Conservation (phyloP, 1,140 invertebrate genomes). For the Euura lappo region DNA sequence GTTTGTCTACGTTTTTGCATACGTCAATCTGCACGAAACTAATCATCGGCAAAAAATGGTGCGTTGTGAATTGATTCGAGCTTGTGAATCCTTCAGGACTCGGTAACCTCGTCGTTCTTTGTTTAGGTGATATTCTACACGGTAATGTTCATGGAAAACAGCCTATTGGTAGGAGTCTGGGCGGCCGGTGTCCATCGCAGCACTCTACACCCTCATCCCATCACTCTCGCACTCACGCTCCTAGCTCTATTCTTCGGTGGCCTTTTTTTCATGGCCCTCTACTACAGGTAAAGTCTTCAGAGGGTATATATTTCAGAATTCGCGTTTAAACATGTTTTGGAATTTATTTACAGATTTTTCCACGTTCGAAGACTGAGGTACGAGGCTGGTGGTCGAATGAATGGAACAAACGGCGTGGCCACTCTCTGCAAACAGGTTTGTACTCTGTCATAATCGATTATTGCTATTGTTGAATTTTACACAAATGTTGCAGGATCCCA, state of each 20-base stretch:
- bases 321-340: not conserved
- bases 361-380: conserved; percentile 71
- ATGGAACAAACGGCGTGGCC: conserved; percentile 44
- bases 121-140: conserved; percentile 81
- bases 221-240: conserved; percentile 64
- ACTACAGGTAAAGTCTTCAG: conserved; percentile 75
- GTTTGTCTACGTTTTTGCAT: conserved; percentile 89
- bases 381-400: conserved; percentile 67
- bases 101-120: conserved; percentile 24
- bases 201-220: conserved; percentile 48
- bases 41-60: conserved; percentile 83
- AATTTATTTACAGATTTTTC: conserved; percentile 64
- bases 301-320: not conserved
- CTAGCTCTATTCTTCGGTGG: conserved; percentile 73
- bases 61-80: conserved; percentile 22
- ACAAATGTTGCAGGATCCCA: conserved; percentile 36
- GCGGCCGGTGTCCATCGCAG: conserved; percentile 64
- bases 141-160: conserved; percentile 91
- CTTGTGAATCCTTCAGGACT: conserved; percentile 15
- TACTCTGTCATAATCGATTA: conserved; percentile 8
- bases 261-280: conserved; percentile 84
- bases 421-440: conserved; percentile 48
- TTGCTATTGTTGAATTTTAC: not conserved
- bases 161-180: conserved; percentile 75
- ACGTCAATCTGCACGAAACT: conserved; percentile 84